Conservation (phyloP, 2,113 vertebrate species). For the Clarias macrocephalus region DNA sequence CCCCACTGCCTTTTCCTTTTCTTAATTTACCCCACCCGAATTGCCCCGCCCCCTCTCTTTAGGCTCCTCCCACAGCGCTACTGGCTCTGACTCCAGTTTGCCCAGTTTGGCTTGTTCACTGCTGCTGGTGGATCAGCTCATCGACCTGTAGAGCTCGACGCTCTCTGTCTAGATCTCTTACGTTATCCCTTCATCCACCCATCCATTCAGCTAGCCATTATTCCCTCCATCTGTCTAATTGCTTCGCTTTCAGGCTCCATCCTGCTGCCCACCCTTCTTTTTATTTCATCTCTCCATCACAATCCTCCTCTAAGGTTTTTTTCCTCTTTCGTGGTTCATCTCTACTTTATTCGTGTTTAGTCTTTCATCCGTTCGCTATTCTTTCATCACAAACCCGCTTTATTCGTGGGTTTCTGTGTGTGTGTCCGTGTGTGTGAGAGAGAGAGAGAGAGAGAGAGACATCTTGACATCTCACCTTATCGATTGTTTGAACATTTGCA, state of each 20-base stretch:
- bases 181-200: neutral
- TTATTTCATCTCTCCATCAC: neutral
- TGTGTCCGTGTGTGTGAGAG: neutral
- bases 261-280: neutral
- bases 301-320: neutral
- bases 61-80: conserved; percentile 99
- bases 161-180: conserved; percentile 8
- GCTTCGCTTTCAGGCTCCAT: neutral
- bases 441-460: neutral
- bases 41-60: conserved; percentile 68
- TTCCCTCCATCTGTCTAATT: neutral
- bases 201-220: neutral
- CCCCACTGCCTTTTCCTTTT: conserved; percentile 13
- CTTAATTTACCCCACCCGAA: conserved; percentile 35
- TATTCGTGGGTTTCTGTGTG: neutral
- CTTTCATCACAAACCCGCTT: conserved; percentile 20
- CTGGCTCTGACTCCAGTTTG: conserved; percentile 98
- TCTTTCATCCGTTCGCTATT: neutral
- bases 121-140: conserved; percentile 99
- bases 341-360: neutral
- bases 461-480: neutral
- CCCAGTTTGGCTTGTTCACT: conserved; percentile 98
- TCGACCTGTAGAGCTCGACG: conserved; percentile 90
- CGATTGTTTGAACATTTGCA: neutral
- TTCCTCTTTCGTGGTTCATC: neutral